phyloP scores from a whole-genome alignment of 2,797 vertebrate genomes.

The Acridotheres tristis region DNA sequence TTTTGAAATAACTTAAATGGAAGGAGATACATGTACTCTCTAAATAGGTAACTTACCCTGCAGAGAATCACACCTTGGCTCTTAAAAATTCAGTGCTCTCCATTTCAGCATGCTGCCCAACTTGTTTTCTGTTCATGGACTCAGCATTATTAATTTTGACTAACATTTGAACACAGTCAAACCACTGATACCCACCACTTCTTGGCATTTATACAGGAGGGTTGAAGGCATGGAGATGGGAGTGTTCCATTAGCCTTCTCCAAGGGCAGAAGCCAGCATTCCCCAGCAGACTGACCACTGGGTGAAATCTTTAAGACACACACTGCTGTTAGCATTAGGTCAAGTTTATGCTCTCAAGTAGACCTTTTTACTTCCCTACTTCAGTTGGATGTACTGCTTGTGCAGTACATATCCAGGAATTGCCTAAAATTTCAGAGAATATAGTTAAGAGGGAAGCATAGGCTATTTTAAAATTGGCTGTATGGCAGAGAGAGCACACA shows the following conservation, averaged over 20 bases:
- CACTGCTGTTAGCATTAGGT: rapidly evolving
- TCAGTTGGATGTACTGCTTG: not conserved
- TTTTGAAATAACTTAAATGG: not conserved
- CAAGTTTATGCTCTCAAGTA: not conserved
- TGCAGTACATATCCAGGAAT: not conserved
- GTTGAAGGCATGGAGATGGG: not conserved
- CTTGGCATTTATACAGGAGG: not conserved
- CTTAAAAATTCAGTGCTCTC: not conserved
- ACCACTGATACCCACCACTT: not conserved
- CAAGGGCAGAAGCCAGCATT: not conserved
- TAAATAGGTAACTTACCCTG: not conserved
- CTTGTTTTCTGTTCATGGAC: not conserved
- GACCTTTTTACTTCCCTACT: not conserved
- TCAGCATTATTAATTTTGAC: not conserved
- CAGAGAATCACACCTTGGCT: not conserved
- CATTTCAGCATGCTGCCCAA: not conserved
- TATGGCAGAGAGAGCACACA: not conserved
- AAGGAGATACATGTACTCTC: not conserved
- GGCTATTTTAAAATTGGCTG: not conserved
- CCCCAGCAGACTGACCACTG: not conserved
- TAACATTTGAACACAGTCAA: not conserved
- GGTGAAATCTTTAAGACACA: not conserved
- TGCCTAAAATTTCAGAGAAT: not conserved
- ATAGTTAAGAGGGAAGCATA: not conserved
- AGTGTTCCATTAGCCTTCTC: not conserved